Conservation (phyloP, 2,797 vertebrate genomes). For the Phylloscopus collybita region DNA sequence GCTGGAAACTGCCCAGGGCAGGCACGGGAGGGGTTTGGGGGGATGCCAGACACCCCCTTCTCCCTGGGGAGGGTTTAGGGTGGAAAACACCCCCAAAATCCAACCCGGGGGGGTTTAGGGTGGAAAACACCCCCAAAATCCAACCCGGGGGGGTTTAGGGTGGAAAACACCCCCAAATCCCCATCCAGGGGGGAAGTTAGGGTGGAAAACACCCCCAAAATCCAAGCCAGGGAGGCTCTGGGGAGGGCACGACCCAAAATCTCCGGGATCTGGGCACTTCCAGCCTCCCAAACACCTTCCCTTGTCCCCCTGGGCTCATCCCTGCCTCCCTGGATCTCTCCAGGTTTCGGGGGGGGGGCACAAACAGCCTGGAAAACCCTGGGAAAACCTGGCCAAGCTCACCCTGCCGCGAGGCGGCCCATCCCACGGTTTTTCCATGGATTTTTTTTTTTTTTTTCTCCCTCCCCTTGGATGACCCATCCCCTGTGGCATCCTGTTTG, state of each 20-base stretch:
- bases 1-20: neutral
- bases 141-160: neutral
- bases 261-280: accelerated
- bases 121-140: neutral
- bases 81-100: neutral
- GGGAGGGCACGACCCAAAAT: neutral
- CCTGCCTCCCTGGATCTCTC: neutral
- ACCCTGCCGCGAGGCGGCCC: accelerated
- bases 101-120: neutral
- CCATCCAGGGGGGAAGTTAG: too few relatives aligned
- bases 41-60: neutral
- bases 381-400: neutral
- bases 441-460: too few relatives aligned
- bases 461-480: neutral
- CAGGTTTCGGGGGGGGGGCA: neutral
- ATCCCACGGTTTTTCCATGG: neutral
- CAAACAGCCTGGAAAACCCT: neutral
- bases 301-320: neutral
- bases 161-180: too few relatives aligned
- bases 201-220: neutral
- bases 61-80: neutral
- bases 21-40: neutral
- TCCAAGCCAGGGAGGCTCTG: neutral
- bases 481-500: slow-evolving; percentile 8
- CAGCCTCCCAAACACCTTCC: neutral